Base-by-base conservation (phyloP, 1,140 invertebrate genomes). In the Cydia splendana region DNA sequence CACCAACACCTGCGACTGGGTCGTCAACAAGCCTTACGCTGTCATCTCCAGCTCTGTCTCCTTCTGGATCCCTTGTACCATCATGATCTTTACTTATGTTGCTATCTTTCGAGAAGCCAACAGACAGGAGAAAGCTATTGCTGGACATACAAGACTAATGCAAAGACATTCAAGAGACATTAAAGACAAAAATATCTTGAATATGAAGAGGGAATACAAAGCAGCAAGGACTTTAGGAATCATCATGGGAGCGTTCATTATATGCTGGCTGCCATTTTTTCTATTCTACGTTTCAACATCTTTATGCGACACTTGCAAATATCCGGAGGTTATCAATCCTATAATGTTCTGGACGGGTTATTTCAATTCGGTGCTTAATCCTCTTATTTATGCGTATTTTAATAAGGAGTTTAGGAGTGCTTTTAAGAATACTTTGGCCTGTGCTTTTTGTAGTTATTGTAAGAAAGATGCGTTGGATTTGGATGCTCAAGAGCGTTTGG, bases 311-410 rank as follows among this genome's bases (percentile, higher is more conserved):
- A 88, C 94, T 4, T 99, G 98, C 89, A 93, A 95, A 24, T 96
- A 95, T 84, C 98, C 98, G 0, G 95, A 97, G 42, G 94, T 97
- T 45, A 95, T 99, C 18, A 97, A 98, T 15, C 95, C 97, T 67
- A 95, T 98, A 28, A 95, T 99, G 77, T 99, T 99, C 94, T 99
- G 99, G 99, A 98, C 99, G 85, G 99, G 99, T 34, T 99, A 99
- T 93, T 98, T 98, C 89, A 99, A 99, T 93, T 99, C 98, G 4
- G 98, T 98, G 30, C 94, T 99, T 65, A 99, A 99, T 94, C 99
- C 98, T 1, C 94, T 99, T 51, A 99, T 99, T 84, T 99, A 99
- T 94, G 98, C 98, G 76, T 99, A 99, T 93, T 99, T 99, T 95
- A 99, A 99, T 93, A 95, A 98, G 75, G 99, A 99, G 92, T 99